Base-by-base conservation (phyloP, 2,888 invertebrate species). In the Acrobasis consociella region DNA sequence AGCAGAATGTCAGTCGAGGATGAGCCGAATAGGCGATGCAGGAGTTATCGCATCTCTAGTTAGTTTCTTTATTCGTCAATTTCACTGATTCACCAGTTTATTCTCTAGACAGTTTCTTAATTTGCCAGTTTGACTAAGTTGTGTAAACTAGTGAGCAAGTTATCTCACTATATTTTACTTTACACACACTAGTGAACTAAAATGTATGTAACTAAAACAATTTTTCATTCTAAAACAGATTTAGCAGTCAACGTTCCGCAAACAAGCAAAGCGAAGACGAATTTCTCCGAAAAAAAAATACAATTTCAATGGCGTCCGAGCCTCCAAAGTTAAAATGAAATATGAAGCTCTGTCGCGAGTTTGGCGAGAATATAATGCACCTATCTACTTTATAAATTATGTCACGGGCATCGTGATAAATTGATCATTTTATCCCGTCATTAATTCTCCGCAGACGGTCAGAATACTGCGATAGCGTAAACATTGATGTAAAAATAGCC, bases 311-410 rank as follows among this genome's bases (percentile, higher is more conserved):
- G 42, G 42, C 42, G 42, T 56, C 56, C 56, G 9, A 42, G 42
- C 17, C 56, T 39, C 56, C 50, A 37, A 59, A 59, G 59, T 59
- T 59, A 58, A 65, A 68, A 66, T 69, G 69, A 69, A 69, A 69
- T 69, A 69, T 67, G 67, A 64, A 53, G 62, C 56, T 62, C 58
- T 51, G 51, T 42, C 58, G 58, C 50, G 65, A 66, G 64, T 64
- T 66, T 59, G 60, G 63, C 65, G 56, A 65, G 64, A 65, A 69
- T 65, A 66, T 69, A 69, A 69, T 69, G 69, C 69, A 69, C 65
- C 67, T 66, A 69, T 69, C 67, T 69, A 53, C 65, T 69, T 69
- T 69, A 69, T 69, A 67, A 69, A 69, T 69, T 69, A 67, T 65
- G 69, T 69, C 67, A 67, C 65, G 65, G 65, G 63, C 65, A 62